phyloP scores from a whole-genome alignment of 2,113 vertebrate species.

The Podarcis cretensis region DNA sequence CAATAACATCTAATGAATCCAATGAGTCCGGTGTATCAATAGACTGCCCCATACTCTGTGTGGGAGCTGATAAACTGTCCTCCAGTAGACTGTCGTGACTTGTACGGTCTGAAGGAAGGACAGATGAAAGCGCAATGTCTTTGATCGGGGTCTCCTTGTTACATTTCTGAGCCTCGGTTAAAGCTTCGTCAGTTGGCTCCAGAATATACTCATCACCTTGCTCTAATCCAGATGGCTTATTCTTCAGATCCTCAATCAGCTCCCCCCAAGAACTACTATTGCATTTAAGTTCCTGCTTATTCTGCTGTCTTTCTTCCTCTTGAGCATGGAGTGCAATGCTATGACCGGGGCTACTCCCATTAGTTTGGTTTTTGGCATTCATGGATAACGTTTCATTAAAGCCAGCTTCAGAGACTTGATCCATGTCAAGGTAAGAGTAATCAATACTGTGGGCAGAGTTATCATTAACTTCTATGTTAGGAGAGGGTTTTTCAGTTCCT shows the following conservation, averaged over 20 bases:
- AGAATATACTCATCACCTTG: not conserved
- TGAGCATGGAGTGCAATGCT: conserved; percentile 20
- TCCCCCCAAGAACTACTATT: conserved; percentile 21
- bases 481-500: conserved; percentile 62
- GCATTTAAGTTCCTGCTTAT: not conserved
- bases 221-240: conserved; percentile 21
- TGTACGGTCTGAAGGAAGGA: conserved; percentile 83
- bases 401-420: conserved; percentile 54
- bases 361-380: conserved; percentile 76
- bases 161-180: conserved; percentile 36
- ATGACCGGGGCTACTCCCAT: conserved; percentile 33
- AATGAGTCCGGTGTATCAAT: conserved; percentile 91
- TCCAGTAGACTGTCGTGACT: conserved; percentile 93
- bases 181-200: conserved; percentile 36
- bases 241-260: conserved; percentile 13
- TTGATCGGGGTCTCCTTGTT: conserved; percentile 36
- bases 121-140: conserved; percentile 69
- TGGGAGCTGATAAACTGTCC: conserved; percentile 81
- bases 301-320: conserved; percentile 23
- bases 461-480: conserved; percentile 60
- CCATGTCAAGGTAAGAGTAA: conserved; percentile 56
- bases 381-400: conserved; percentile 65
- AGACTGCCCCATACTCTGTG: conserved; percentile 77
- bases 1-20: conserved; percentile 88
- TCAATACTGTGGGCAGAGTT: conserved; percentile 69